A percentile compares a stretch with the other conserved stretches of the same genome.
Evolutionary conservation across 2,888 invertebrate species (phyloP).

Genomic region (Macropis europaea): DNA sequence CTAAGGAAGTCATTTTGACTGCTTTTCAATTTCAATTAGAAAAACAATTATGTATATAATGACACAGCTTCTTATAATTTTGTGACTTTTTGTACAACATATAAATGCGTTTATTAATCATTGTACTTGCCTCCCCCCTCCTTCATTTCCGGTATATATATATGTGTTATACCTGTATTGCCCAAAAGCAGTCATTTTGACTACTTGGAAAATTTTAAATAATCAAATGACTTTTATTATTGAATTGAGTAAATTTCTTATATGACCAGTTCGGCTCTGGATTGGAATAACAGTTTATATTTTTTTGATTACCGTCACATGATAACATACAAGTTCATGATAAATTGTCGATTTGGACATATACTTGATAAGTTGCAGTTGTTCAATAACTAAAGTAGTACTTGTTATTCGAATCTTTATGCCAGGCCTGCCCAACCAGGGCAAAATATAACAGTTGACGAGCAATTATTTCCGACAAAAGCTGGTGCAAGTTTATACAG

Average conservation of each 20-base stretch:
- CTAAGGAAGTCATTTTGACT: neutral
- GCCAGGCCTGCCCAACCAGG: slow-evolving; percentile 55
- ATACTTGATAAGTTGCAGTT: slow-evolving; percentile 31
- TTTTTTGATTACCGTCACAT: slow-evolving; percentile 21
- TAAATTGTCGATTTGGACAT: slow-evolving; percentile 28
- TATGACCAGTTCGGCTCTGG: slow-evolving; percentile 6
- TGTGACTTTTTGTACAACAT: slow-evolving; percentile 6
- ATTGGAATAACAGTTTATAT: slow-evolving; percentile 23
- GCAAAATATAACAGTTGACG: slow-evolving; percentile 55
- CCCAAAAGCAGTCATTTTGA: slow-evolving; percentile 16
- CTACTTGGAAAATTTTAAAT: slow-evolving; percentile 22
- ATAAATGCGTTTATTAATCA: slow-evolving; percentile 7
- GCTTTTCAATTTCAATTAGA: neutral
- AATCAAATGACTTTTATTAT: slow-evolving; percentile 18
- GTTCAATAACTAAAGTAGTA: slow-evolving; percentile 23
- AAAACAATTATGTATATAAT: neutral
- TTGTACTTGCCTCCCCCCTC: neutral
- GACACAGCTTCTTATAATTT: neutral
- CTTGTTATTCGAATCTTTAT: slow-evolving; percentile 25
- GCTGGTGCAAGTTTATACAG: slow-evolving; percentile 67
- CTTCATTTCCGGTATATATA: no score
- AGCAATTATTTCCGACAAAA: slow-evolving; percentile 68
- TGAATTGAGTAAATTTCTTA: slow-evolving; percentile 6
- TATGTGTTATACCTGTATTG: slow-evolving; percentile 6
- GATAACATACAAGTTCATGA: slow-evolving; percentile 19